A percentile compares a stretch with the other conserved stretches of the same genome.
phyloP scores from a whole-genome alignment of 1,140 invertebrate species.

The Drosophila subobscura region DNA sequence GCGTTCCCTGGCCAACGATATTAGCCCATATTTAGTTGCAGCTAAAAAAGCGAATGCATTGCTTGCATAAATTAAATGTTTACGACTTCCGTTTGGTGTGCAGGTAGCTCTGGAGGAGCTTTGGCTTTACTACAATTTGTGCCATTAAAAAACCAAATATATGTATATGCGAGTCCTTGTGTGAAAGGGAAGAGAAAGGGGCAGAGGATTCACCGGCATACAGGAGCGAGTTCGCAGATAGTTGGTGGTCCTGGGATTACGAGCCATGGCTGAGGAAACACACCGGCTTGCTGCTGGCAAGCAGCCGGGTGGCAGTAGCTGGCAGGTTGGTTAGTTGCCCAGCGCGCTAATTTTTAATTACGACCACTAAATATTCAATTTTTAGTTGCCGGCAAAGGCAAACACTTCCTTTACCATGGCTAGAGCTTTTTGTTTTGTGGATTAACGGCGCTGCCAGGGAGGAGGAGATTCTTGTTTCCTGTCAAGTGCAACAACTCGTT shows the following conservation, averaged over 20 bases:
- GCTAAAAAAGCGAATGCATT: constrained; percentile 76
- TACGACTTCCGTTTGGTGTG: constrained; percentile 70
- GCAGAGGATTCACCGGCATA: constrained; percentile 1
- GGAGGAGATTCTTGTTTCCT: constrained; percentile 53
- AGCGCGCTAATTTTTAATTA: constrained; percentile 80
- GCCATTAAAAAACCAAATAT: constrained; percentile 75
- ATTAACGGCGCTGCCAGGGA: constrained; percentile 44
- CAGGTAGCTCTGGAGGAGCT: constrained; percentile 37
- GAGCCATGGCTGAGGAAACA: constrained; percentile 29
- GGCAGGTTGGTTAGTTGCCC: constrained; percentile 36
- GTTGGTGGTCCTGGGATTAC: constrained; percentile 55
- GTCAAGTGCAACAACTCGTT: constrained; percentile 54
- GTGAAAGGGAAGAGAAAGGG: not conserved
- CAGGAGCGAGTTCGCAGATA: constrained; percentile 35
- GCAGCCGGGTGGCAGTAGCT: constrained; percentile 9
- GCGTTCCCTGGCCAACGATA: constrained; percentile 10
- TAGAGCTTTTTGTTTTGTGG: constrained; percentile 58
- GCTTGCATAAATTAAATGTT: constrained; percentile 80
- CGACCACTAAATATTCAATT: constrained; percentile 81
- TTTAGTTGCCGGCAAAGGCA: constrained; percentile 67
- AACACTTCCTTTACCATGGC: constrained; percentile 62
- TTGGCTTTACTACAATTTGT: constrained; percentile 50
- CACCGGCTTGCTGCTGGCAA: constrained; percentile 23
- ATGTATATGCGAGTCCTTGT: constrained; percentile 40
- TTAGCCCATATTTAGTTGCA: constrained; percentile 62